These are phyloP conservation scores for Dolichoris vasculosae DNA, from an alignment of 1,140 invertebrate species.

Conservation along the genomic window DNA sequence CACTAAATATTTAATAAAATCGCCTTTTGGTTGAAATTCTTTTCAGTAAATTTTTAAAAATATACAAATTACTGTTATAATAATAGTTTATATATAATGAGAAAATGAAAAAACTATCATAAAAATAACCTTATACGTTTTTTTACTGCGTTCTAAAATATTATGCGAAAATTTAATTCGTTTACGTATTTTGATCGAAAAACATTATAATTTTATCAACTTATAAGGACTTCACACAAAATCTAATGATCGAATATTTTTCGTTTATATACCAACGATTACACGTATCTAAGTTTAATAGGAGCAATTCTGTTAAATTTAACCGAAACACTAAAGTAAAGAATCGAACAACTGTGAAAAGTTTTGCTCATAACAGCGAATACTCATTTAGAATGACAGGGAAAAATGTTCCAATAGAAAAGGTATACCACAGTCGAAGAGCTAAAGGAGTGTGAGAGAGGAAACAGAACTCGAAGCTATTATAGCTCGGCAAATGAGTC, in stretches of 20 bases:
- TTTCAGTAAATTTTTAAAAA: too few relatives aligned
- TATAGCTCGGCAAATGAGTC: slow-evolving; percentile 60
- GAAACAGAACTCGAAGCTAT: slow-evolving; percentile 46
- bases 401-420: slow-evolving; percentile 6
- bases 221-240: neutral
- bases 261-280: neutral
- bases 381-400: neutral
- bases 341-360: neutral
- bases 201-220: neutral
- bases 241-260: neutral
- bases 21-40: too few relatives aligned
- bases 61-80: too few relatives aligned
- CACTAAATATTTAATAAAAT: too few relatives aligned
- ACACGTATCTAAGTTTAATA: neutral
- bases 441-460: neutral
- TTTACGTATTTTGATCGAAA: neutral
- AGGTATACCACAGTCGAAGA: neutral
- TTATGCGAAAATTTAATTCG: neutral
- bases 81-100: too few relatives aligned
- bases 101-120: neutral
- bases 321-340: neutral
- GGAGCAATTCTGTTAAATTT: neutral
- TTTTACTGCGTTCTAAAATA: neutral
- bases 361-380: neutral
- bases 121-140: neutral